Percentiles rank a stretch among this genome's conserved stretches.
Evolutionary conservation across 2,888 invertebrate genomes (phyloP).

Genomic region (Melolontha melolontha): DNA sequence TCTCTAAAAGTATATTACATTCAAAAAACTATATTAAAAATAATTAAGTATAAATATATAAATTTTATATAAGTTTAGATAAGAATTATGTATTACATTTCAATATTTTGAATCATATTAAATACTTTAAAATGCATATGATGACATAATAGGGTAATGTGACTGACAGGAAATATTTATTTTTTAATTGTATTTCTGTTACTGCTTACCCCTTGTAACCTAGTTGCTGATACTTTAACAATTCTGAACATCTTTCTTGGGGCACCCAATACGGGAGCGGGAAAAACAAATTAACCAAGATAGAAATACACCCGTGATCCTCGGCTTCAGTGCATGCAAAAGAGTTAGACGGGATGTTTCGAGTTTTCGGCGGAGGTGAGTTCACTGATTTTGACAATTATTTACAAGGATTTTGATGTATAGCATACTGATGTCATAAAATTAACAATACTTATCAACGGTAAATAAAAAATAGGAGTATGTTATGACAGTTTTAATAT

Average conservation of each 20-base stretch:
- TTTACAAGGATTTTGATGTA: conserved; percentile 57
- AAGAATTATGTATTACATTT: conserved; percentile 8
- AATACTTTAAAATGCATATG: conserved; percentile 43
- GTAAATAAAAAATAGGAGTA: conserved; percentile 47
- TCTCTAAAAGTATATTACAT: conserved; percentile 43
- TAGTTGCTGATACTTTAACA: conserved; percentile 53
- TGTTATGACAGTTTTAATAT: conserved; percentile 39
- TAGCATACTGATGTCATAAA: conserved; percentile 47
- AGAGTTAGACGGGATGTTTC: conserved; percentile 51
- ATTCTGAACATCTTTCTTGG: conserved; percentile 60
- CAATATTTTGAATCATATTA: conserved; percentile 12
- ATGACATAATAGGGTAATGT: conserved; percentile 57
- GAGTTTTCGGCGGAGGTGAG: conserved; percentile 55
- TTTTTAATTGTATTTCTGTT: conserved; percentile 9
- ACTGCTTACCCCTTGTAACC: conserved; percentile 56
- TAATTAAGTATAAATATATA: conserved; percentile 2
- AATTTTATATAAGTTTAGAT: conserved; percentile 1
- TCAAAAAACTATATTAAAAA: neutral
- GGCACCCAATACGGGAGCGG: conserved; percentile 55
- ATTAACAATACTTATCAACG: conserved; percentile 46
- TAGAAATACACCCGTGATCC: conserved; percentile 46
- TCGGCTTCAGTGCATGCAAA: conserved; percentile 45
- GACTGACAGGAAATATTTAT: conserved; percentile 42
- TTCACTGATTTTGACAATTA: conserved; percentile 51
- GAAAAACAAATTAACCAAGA: conserved; percentile 46